These are phyloP conservation scores for Paralinhomoeus sp. DNA, from an alignment of 2,888 invertebrate species.

Conservation along the genomic window DNA sequence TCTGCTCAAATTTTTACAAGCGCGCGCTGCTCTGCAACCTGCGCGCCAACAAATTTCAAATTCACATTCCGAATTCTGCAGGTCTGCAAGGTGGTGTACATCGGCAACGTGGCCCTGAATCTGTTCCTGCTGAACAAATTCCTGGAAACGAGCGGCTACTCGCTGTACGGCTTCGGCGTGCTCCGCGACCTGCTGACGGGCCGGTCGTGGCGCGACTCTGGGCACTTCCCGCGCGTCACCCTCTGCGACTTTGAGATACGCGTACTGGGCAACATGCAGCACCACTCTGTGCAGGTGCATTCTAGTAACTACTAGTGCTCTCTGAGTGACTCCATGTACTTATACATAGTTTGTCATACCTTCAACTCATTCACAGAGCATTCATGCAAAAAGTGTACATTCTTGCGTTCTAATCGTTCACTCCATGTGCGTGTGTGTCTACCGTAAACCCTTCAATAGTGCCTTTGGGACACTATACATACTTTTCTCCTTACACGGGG, in stretches of 20 bases:
- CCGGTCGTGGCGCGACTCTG: constrained; percentile 19
- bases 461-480: too few species aligned
- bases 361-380: too few species aligned
- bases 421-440: too few species aligned
- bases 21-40: neutral
- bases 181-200: constrained; percentile 18
- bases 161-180: constrained; percentile 22
- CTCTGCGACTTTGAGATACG: constrained; percentile 21
- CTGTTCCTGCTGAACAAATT: constrained; percentile 22
- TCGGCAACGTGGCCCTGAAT: constrained; percentile 18
- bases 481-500: too few species aligned
- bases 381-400: too few species aligned
- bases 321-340: too few species aligned
- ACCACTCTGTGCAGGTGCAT: constrained; percentile 26
- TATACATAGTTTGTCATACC: too few species aligned
- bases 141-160: constrained; percentile 19
- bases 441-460: too few species aligned
- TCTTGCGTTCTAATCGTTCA: too few species aligned
- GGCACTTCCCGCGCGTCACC: constrained; percentile 23
- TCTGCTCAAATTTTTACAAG: too few species aligned
- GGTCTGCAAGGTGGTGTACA: constrained; percentile 18
- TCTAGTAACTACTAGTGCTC: too few species aligned
- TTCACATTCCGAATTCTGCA: neutral
- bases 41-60: neutral
- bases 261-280: constrained; percentile 20